Evolutionary conservation across 2,888 invertebrate genomes (phyloP).

Genomic region (Ormyrus pomaceus): DNA sequence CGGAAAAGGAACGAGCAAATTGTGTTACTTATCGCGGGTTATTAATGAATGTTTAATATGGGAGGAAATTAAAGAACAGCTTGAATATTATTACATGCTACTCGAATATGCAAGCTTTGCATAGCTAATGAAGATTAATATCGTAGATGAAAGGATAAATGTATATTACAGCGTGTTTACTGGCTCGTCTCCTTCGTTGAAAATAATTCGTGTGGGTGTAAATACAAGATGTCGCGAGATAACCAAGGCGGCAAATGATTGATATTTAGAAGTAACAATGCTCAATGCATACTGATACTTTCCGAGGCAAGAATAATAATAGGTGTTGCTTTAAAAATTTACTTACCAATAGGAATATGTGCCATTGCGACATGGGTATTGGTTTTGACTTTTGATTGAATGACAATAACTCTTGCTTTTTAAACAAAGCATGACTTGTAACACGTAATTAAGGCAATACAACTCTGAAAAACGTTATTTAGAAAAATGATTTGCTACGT

Average conservation of each 20-base stretch:
- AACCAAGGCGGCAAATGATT: conserved; percentile 46
- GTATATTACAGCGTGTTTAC: conserved; percentile 31
- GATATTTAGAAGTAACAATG: conserved; percentile 51
- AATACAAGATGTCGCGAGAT: conserved; percentile 51
- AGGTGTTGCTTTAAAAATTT: conserved; percentile 37
- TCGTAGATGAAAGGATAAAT: conserved; percentile 52
- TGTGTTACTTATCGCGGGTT: background rate
- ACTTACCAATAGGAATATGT: background rate
- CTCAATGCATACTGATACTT: conserved; percentile 47
- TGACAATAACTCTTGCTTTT: conserved; percentile 11
- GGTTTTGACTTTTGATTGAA: conserved; percentile 30
- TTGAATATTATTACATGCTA: conserved; percentile 37
- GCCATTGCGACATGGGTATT: conserved; percentile 40
- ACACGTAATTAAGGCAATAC: background rate
- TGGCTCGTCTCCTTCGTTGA: conserved; percentile 26
- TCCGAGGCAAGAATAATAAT: conserved; percentile 46
- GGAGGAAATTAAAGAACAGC: conserved; percentile 8
- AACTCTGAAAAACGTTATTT: background rate
- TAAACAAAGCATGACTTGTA: conserved; percentile 4
- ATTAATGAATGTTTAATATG: conserved; percentile 14
- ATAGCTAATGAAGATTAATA: conserved; percentile 53
- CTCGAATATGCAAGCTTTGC: conserved; percentile 35
- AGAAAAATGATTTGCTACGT: no score
- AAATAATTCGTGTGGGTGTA: conserved; percentile 51
- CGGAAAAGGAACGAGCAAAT: no score